Conservation (phyloP, 2,797 vertebrate genomes). For the Microtus agrestis region DNA sequence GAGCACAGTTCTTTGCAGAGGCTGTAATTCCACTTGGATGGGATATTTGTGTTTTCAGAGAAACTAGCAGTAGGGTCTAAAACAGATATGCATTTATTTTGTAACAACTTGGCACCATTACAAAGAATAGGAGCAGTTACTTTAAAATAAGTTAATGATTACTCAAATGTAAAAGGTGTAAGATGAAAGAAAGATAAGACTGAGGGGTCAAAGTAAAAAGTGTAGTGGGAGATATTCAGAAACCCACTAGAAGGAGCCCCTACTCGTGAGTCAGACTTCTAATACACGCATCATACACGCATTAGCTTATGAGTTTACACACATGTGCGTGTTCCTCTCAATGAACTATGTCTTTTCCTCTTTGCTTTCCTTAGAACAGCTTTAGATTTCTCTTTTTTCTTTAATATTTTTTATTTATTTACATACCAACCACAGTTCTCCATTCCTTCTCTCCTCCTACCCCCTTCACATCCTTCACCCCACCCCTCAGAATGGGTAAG, state of each 20-base stretch:
- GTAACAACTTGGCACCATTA: conserved; percentile 3
- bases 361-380: background rate
- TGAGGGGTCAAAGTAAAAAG: background rate
- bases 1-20: background rate
- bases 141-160: background rate
- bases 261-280: background rate
- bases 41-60: background rate
- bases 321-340: too few relatives aligned
- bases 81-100: background rate
- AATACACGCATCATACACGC: background rate
- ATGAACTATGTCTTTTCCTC: background rate
- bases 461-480: too few relatives aligned
- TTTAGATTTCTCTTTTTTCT: background rate
- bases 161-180: conserved; percentile 27
- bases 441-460: too few relatives aligned
- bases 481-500: too few relatives aligned
- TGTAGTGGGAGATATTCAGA: background rate
- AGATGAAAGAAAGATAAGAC: background rate
- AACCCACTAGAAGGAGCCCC: background rate
- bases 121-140: conserved; percentile 17
- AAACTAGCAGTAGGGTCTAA: conserved; percentile 12
- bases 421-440: too few relatives aligned
- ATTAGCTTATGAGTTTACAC: background rate
- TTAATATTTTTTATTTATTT: too few relatives aligned
- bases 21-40: background rate